Evolutionary conservation across 2,113 vertebrate genomes (phyloP), one percentile per base, ranked within the genome.

Genomic region (Paraplagusia blochii): DNA sequence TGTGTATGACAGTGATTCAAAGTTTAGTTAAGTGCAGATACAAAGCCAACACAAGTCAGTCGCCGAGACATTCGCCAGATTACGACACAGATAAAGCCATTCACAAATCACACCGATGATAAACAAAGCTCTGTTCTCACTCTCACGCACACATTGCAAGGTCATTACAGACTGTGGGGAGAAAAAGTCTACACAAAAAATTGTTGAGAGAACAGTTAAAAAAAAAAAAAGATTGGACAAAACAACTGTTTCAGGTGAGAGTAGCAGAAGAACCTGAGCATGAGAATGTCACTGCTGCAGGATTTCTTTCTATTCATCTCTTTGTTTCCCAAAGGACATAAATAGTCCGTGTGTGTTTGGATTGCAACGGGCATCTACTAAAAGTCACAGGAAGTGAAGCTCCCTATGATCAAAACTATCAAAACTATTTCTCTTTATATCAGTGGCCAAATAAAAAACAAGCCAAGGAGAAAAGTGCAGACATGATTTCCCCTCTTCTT

Each of bases 361-460:
- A 57, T 66, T 79, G 73, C 63, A 29, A 29, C 6, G 22, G 9
- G 1, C 66, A 64, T 69, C 72, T 71, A 73, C 64, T 79, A 56
- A 76, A 65, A 70, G 42, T 51, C 18, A 1, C 14, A 58, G 53
- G 50, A 43, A 52, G 72, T 77, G 65, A 64, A 80, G 74, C 19
- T 35, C 53, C 53, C 51, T 40, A 54, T 75, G 79, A 77, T 66
- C 22, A 42, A 1, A 46, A 47, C 72, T 56, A 69, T 74, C n/a
- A n/a, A n/a, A n/a, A n/a, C n/a, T n/a, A n/a, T 79, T 78, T 74
- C 69, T 72, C 60, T 74, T 76, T 58, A 68, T 53, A 74, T 69
- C 76, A 67, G 55, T 64, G 53, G 16, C 13, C 66, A 80, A 29
- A n/a, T n/a, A n/a, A 29, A 29, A 29, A 68, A 74, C 61, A 81